Evolutionary conservation across 2,797 vertebrate species (phyloP), one percentile per base, ranked within the genome.

Genomic region (Harpagifer antarcticus): DNA sequence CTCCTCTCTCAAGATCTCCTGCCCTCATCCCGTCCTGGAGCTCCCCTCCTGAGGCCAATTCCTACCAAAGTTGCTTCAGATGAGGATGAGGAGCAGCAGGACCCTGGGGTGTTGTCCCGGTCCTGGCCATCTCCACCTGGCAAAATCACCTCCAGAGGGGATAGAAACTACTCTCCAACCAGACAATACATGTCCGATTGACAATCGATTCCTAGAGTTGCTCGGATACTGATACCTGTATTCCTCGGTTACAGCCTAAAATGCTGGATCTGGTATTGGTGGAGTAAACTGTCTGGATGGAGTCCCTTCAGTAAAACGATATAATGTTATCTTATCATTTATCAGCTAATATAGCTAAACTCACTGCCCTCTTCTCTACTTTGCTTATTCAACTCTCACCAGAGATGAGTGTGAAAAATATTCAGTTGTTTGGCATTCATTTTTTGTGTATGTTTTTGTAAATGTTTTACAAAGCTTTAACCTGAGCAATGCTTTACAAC

Each of bases 51-150:
- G 0, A 70, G 88, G 68, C 88, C 89, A 52, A 78, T 75, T 62
- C 56, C 72, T 9, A 76, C 65, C 5, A 84, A n/a, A 83, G 64
- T 37, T 0, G 53, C 53, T 23, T 93, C 88, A 0, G 95, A 93
- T 27, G 91, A 95, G 84, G 93, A 94, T 44, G 85, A 84, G 0
- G 89, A 95, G 82, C 92, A 95, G 27, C 90, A 88, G 85, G 91
- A 94, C 9, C 92, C 93, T 1, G 89, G 93, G 16, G 17, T 87
- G 67, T 13, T 65, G 79, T 4, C 86, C 79, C 23, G 12, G 66
- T 11, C 40, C 0, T 78, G 76, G 68, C 71, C 91, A 2, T 89
- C 93, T 1, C 87, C 94, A 59, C 95, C 95, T 13, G 91, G 92
- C 81, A 97, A 96, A 85, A 89, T 95, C 59, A 86, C 90, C 52